Evolutionary conservation across 2,113 vertebrate genomes (phyloP).

Genomic region (Mustela lutreola): DNA sequence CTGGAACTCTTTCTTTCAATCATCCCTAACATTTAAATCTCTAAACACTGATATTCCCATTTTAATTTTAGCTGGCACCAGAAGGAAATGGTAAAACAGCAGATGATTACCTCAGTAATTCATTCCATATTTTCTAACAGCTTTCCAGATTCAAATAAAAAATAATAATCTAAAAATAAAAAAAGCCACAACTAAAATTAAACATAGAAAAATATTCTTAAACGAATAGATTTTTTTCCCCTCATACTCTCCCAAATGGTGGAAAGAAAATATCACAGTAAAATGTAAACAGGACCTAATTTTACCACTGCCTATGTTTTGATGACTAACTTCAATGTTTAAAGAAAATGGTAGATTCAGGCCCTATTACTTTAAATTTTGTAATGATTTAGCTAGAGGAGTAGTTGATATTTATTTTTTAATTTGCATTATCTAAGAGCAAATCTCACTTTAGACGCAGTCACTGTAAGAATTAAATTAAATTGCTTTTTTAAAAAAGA

Average conservation of each 20-base stretch:
- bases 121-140: slow-evolving; percentile 79
- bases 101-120: slow-evolving; percentile 81
- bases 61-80: slow-evolving; percentile 82
- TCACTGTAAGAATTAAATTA: not conserved
- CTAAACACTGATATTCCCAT: slow-evolving; percentile 77
- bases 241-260: slow-evolving; percentile 56
- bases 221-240: slow-evolving; percentile 39
- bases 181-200: slow-evolving; percentile 78
- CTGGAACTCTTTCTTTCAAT: slow-evolving; percentile 71
- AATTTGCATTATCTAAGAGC: slow-evolving; percentile 29
- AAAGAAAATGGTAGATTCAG: slow-evolving; percentile 27
- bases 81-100: slow-evolving; percentile 81
- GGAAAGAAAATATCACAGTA: slow-evolving; percentile 67
- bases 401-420: slow-evolving; percentile 9
- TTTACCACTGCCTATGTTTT: slow-evolving; percentile 65
- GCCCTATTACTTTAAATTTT: slow-evolving; percentile 54
- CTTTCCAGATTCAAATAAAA: slow-evolving; percentile 78
- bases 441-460: not conserved
- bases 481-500: not conserved
- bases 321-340: slow-evolving; percentile 57
- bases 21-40: slow-evolving; percentile 78
- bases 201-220: slow-evolving; percentile 72
- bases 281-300: slow-evolving; percentile 75
- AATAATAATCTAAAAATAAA: slow-evolving; percentile 81
- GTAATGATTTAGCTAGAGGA: slow-evolving; percentile 48